These are phyloP conservation scores for Ichneumoninae sp. DNA, from an alignment of 2,888 invertebrate genomes.

Conservation along the genomic window DNA sequence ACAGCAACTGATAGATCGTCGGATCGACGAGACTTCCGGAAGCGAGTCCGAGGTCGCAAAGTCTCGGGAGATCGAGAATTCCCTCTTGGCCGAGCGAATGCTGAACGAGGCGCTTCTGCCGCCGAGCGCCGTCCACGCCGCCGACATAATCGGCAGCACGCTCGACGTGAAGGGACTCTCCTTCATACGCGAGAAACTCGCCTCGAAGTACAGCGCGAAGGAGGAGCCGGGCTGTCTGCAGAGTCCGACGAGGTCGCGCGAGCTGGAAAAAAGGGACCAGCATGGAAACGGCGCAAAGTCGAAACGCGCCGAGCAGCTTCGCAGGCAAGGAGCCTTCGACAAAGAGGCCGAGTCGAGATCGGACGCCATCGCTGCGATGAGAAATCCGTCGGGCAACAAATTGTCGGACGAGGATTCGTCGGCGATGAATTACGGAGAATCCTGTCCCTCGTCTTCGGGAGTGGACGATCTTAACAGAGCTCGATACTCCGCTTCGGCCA, in stretches of 20 bases:
- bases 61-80: conserved; percentile 59
- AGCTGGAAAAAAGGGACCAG: conserved; percentile 40
- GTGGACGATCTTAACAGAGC: background rate
- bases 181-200: conserved; percentile 79
- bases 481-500: background rate
- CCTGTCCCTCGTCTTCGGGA: background rate
- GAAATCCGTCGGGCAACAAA: conserved; percentile 52
- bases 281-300: conserved; percentile 32
- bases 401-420: background rate
- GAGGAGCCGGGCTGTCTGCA: conserved; percentile 64
- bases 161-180: conserved; percentile 75
- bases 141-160: conserved; percentile 80
- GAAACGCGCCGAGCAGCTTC: conserved; percentile 51
- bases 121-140: conserved; percentile 75
- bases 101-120: conserved; percentile 77
- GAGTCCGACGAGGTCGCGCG: conserved; percentile 50
- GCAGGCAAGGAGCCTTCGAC: conserved; percentile 62
- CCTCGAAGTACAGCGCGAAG: conserved; percentile 75
- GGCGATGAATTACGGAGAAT: conserved; percentile 1
- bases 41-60: conserved; percentile 14
- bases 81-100: conserved; percentile 75
- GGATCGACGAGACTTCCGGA: background rate
- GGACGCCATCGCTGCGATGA: conserved; percentile 53
- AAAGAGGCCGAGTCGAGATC: conserved; percentile 55
- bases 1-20: background rate